phyloP scores from a whole-genome alignment of 2,113 vertebrate genomes.

The Cacatua alba region DNA sequence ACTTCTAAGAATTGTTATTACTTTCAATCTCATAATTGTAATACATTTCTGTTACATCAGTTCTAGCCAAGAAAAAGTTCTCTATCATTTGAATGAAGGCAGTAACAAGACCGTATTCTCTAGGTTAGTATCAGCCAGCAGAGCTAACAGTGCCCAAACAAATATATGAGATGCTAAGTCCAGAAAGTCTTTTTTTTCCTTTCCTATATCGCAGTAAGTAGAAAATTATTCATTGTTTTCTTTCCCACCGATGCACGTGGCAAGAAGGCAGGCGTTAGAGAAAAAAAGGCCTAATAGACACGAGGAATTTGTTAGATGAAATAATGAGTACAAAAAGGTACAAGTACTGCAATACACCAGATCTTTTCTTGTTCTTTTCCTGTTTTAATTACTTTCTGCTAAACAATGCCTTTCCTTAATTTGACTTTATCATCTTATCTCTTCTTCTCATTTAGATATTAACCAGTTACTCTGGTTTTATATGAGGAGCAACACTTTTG shows the following conservation, averaged over 20 bases:
- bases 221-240: neutral
- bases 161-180: neutral
- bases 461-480: neutral
- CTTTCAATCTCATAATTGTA: neutral
- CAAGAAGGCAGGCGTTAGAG: neutral
- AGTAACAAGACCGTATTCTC: neutral
- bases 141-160: neutral
- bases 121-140: neutral
- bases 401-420: neutral
- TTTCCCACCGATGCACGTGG: neutral
- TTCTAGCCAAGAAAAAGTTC: neutral
- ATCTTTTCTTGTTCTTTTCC: neutral
- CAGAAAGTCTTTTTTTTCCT: neutral
- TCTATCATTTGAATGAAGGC: neutral
- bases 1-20: neutral
- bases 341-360: neutral
- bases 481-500: neutral
- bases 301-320: neutral
- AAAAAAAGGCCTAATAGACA: neutral
- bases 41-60: neutral
- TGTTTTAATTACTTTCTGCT: neutral
- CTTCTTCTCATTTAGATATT: neutral
- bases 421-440: neutral
- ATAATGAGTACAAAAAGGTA: neutral
- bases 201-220: neutral